Evolutionary conservation across 1,140 invertebrate species (phyloP), one percentile per base, ranked within the genome.

Genomic region (Pissodes strobi): DNA sequence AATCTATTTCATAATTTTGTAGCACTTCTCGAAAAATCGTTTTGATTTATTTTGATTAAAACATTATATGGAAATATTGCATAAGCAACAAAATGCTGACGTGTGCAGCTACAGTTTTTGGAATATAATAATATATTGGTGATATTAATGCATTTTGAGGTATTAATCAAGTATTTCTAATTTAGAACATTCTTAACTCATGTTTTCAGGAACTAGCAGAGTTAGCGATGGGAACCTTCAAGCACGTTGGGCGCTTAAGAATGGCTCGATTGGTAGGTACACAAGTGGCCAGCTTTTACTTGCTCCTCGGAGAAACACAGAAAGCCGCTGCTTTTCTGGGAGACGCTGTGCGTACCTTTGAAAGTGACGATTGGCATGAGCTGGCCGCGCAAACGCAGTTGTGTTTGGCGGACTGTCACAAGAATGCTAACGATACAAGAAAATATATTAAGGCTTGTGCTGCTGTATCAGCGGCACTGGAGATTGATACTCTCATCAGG

Each of bases 151-250:
- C n/a, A n/a, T n/a, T n/a, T n/a, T n/a, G n/a, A n/a, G n/a, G n/a
- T n/a, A n/a, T n/a, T n/a, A n/a, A n/a, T n/a, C n/a, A n/a, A n/a
- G n/a, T n/a, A n/a, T n/a, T 6, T 13, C 5, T 6, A 43, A 43
- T 43, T 4, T 15, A 5, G 13, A 4, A 43, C 4, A 43, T 4
- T 8, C 27, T 13, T 25, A n/a, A 34, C 6, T 2, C 21, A 39
- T 39, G n/a, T n/a, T 39, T 68, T 46, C 67, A 87, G 85, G 95
- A 97, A 78, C 80, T 98, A 39, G 92, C 94, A 6, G 96, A 98
- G 79, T 80, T 97, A 60, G 94, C 95, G 0, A 96, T 97, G 86
- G 93, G 95, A 39, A 98, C 95, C 0, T 98, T 93, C 73, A 99
- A 99, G 77, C 94, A 98, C 79, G 94, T 97, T 69, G 88, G 93